Evolutionary conservation across 2,888 invertebrate genomes (phyloP), one percentile per base, ranked within the genome.

Genomic region (Cheilosia pagana): DNA sequence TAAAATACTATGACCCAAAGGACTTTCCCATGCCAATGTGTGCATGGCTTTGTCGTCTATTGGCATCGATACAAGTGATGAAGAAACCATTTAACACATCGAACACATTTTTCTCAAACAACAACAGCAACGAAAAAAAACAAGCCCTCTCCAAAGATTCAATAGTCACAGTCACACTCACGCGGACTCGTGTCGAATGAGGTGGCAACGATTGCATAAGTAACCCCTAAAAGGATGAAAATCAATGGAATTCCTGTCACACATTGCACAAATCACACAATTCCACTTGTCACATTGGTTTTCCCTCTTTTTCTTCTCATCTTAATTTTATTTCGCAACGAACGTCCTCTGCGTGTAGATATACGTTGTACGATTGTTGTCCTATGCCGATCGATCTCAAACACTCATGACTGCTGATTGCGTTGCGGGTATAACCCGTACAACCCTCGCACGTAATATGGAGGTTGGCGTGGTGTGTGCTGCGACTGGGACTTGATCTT

Each of bases 241-340:
- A 79, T 70, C 83, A 70, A 83, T 79, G 53, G 53, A 75, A 83
- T 79, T 83, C 74, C 45, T 65, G 74, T 70, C 79, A 75, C 79
- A 83, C 74, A 53, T 70, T 75, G 74, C 74, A 83, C 70, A 79
- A 83, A 79, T 83, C 79, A 75, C 79, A 75, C 83, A 68, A 79
- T 79, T 74, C 53, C 21, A 31, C 55, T 19, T 43, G 35, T 3
- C 62, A 62, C 75, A 57, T 55, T 57, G 50, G 50, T n/a, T 55
- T 55, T 60, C 19, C 14, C 62, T 52, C 6, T 25, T 45, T 39
- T 48, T 60, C 28, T 39, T 10, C n/a, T 19, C 55, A 3, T 25
- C 35, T 45, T 39, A 25, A 52, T 21, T 43, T 59, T 28, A 41
- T 52, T 67, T 23, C 16, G 8, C 43, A 59, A 21, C 6, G 10